phyloP scores from a whole-genome alignment of 2,113 vertebrate species.

The Fregetta grallaria region DNA sequence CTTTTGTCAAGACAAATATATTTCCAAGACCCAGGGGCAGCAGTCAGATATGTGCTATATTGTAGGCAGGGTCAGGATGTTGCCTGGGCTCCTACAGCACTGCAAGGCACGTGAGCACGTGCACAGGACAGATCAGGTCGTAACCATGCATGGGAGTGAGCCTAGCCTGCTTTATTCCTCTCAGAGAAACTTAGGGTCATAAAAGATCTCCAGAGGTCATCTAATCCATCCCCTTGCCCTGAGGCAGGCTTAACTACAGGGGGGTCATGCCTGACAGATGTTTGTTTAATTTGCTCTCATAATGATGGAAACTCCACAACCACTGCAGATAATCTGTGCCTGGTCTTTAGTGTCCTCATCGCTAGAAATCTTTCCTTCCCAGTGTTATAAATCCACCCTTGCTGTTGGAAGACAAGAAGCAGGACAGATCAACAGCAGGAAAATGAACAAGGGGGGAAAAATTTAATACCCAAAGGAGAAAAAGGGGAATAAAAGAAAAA shows the following conservation, averaged over 20 bases:
- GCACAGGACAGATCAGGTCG: not conserved
- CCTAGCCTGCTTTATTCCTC: not conserved
- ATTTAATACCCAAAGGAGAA: not conserved
- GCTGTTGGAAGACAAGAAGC: not conserved
- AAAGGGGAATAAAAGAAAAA: not conserved
- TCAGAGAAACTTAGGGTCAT: not conserved
- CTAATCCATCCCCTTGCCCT: not conserved
- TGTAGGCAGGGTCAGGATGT: not conserved
- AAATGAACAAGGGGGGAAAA: not conserved
- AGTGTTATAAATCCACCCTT: not conserved
- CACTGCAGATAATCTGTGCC: not conserved
- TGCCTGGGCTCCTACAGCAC: not conserved
- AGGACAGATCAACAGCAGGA: not conserved
- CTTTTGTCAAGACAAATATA: not conserved
- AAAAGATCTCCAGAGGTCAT: slow-evolving; percentile 1
- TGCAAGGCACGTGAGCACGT: accelerated
- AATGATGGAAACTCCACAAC: not conserved
- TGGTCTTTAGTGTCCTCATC: not conserved
- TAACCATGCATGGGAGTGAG: not conserved
- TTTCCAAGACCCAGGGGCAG: not conserved
- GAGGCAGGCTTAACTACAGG: not conserved
- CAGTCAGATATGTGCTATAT: not conserved
- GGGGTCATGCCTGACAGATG: not conserved
- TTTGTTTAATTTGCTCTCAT: slow-evolving; percentile 30
- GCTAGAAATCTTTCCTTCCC: not conserved